Base-by-base conservation (phyloP, 2,888 invertebrate genomes). In the Lasioglossum leucozonium region DNA sequence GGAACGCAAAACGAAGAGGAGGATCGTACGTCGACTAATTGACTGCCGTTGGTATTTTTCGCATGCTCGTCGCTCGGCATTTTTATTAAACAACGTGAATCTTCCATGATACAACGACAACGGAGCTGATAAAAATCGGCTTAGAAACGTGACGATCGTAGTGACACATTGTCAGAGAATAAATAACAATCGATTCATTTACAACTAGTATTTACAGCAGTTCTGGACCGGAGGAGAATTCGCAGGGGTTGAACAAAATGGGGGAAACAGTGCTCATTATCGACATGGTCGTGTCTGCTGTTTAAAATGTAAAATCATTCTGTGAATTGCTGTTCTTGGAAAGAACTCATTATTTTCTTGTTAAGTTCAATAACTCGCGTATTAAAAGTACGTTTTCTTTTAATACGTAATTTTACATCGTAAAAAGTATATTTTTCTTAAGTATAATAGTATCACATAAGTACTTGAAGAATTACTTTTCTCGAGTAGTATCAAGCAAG, bases 121-220 rank as follows among this genome's bases (percentile, higher is more conserved):
- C 71, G 34, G 18, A 47, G 16, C 34, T 51, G 30, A 30, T 75
- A 44, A 71, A 77, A 69, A 69, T 77, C 10, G 18, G 16, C 47
- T 69, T 67, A 71, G 30, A 40, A 40, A 26, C 18, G 58, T 34
- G 10, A 30, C 72, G 22, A 37, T 34, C 67, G 40, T 72, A 51
- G 26, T 44, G 26, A 58, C 71, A 34, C 8, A 55, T 58, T 26
- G 47, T 73, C 73, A n/a, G 6, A 22, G 30, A 84, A 84, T 84
- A 84, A 84, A 84, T 84, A 73, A 69, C 26, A n/a, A 22, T 75
- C 30, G 65, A 6, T 58, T 47, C 55, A 47, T 51, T 78, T 37
- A 78, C 44, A 65, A 10, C 42, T 47, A 62, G 62, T 82, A 78
- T 76, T 30, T 84, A 84, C 83, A 84, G 2, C 26, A 30, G 58